phyloP scores from a whole-genome alignment of 2,797 vertebrate genomes.

The Chloroceryle inda region DNA sequence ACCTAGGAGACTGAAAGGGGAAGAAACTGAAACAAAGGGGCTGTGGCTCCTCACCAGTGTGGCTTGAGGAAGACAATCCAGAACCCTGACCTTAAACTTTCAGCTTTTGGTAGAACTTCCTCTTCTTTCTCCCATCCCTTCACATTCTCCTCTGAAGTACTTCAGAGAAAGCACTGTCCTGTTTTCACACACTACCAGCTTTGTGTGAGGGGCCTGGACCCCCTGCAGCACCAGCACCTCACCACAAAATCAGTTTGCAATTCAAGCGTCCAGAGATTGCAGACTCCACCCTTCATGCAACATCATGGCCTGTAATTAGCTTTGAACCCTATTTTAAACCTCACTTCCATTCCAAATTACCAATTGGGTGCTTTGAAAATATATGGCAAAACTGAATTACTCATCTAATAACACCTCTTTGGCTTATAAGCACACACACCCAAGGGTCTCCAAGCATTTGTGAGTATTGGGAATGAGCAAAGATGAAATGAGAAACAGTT shows the following conservation, averaged over 20 bases:
- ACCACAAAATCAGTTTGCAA: background rate
- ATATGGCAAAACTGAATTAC: conserved; percentile 17
- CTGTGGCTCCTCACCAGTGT: background rate
- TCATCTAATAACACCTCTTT: conserved; percentile 55
- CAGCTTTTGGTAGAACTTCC: background rate
- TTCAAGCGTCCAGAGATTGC: background rate
- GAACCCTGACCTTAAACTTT: background rate
- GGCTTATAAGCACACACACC: background rate
- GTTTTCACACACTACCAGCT: background rate
- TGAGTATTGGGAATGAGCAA: background rate
- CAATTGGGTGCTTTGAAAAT: conserved; percentile 43
- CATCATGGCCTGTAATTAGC: conserved; percentile 52
- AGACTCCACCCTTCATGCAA: conserved; percentile 50
- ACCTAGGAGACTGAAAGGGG: background rate
- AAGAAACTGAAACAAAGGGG: background rate
- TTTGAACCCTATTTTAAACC: conserved; percentile 60
- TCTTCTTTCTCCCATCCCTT: background rate
- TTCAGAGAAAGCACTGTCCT: background rate
- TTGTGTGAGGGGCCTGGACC: background rate
- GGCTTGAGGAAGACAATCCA: background rate
- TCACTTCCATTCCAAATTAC: conserved; percentile 53
- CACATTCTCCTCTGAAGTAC: background rate
- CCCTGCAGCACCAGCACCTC: background rate
- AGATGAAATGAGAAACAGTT: background rate
- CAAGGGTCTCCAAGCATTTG: conserved; percentile 22